Conservation (phyloP, 2,888 invertebrate genomes). For the Drosophila imparisetae region DNA sequence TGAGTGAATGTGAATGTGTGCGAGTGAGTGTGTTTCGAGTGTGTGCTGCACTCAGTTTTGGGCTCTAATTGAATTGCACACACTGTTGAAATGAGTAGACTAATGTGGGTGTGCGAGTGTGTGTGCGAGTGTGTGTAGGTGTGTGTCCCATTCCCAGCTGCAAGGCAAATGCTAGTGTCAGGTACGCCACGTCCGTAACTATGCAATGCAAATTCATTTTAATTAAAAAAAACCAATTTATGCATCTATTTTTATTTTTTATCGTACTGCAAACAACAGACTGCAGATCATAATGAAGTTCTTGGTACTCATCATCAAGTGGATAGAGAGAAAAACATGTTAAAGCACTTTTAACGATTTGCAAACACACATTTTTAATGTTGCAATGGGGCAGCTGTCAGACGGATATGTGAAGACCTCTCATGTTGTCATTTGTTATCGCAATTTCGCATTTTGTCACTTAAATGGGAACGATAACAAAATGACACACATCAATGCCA, state of each 20-base stretch:
- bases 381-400: conserved; percentile 30
- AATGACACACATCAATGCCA: conserved; percentile 65
- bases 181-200: conserved; percentile 39
- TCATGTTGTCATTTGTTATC: conserved; percentile 21
- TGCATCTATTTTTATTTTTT: conserved; percentile 18
- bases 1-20: conserved; percentile 5
- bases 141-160: conserved; percentile 22
- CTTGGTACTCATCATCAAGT: conserved; percentile 14
- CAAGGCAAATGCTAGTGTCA: conserved; percentile 44
- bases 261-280: conserved; percentile 30
- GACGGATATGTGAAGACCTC: conserved; percentile 12
- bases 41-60: conserved; percentile 39
- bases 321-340: conserved; percentile 4
- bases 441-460: conserved; percentile 17
- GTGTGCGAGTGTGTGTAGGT: conserved; percentile 2
- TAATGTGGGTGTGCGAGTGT: conserved; percentile 25
- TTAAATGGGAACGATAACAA: conserved; percentile 49
- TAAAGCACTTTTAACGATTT: conserved; percentile 24
- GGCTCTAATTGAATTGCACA: conserved; percentile 71
- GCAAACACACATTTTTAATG: conserved; percentile 24
- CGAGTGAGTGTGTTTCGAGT: conserved; percentile 1
- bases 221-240: conserved; percentile 64
- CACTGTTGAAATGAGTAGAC: conserved; percentile 45
- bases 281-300: conserved; percentile 21
- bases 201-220: conserved; percentile 62